Conservation (phyloP, 2,113 vertebrate species). For the Thalassoma bifasciatum region DNA sequence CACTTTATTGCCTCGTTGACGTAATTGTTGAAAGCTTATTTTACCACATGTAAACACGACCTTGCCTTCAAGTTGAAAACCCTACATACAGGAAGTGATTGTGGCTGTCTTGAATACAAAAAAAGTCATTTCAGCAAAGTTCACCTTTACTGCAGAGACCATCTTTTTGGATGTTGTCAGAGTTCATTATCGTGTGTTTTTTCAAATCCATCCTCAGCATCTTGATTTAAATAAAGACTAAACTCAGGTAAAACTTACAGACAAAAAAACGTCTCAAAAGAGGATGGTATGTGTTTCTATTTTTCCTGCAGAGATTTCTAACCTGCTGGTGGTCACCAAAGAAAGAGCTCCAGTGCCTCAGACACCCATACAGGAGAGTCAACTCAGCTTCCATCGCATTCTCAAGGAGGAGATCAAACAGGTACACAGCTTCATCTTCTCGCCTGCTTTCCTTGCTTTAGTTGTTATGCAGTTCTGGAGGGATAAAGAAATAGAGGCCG, state of each 20-base stretch:
- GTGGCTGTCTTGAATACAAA: background rate
- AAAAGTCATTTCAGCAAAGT: background rate
- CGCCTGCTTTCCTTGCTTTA: background rate
- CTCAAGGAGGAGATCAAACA: constrained; percentile 93
- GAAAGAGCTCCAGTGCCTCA: constrained; percentile 78
- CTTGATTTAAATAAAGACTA: no score
- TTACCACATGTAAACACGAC: constrained; percentile 52
- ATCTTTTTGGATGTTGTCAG: background rate
- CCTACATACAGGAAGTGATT: background rate
- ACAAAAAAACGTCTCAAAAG: background rate
- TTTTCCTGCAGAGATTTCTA: constrained; percentile 90
- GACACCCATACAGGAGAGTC: constrained; percentile 84
- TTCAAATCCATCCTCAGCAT: background rate
- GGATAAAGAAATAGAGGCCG: no score
- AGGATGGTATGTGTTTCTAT: background rate
- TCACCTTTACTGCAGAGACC: background rate
- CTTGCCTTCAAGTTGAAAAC: constrained; percentile 15
- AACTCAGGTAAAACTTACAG: background rate
- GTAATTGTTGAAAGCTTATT: constrained; percentile 32
- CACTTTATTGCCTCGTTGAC: constrained; percentile 47
- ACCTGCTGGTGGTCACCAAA: constrained; percentile 94
- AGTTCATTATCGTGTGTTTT: background rate
- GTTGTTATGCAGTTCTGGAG: background rate
- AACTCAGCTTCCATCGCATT: constrained; percentile 94
- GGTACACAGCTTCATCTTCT: constrained; percentile 69